Conservation (phyloP, 2,113 vertebrate genomes). For the Fregata magnificens region DNA sequence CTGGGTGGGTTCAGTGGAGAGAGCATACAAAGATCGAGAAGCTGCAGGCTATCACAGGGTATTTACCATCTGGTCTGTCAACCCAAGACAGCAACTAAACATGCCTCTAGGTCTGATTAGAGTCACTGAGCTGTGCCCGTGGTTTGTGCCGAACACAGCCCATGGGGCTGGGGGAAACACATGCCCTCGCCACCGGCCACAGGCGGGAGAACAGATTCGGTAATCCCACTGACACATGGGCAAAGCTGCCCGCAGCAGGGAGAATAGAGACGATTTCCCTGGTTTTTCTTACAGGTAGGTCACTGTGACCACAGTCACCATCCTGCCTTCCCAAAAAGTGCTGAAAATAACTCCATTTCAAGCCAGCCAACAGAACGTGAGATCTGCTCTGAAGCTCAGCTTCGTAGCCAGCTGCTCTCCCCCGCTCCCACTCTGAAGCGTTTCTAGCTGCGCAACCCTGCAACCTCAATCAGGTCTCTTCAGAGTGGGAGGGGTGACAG, state of each 20-base stretch:
- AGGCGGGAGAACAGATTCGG: rapidly evolving
- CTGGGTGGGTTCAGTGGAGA: not conserved
- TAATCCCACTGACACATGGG: rapidly evolving
- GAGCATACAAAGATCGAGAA: not conserved
- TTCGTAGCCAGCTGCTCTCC: not conserved
- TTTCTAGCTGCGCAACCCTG: not conserved
- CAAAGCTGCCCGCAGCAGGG: rapidly evolving
- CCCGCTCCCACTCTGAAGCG: not conserved
- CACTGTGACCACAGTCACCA: not conserved
- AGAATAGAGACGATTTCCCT: not conserved
- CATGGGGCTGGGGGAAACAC: rapidly evolving
- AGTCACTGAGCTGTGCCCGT: not conserved
- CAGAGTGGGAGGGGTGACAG: not conserved
- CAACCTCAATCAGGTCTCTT: not conserved
- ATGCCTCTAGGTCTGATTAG: not conserved
- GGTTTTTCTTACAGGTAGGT: not conserved
- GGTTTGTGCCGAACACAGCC: not conserved
- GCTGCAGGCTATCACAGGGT: rapidly evolving
- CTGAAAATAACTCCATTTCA: not conserved
- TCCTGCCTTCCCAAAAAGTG: not conserved
- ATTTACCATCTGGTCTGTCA: not conserved
- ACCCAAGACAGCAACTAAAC: not conserved
- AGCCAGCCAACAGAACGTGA: rapidly evolving
- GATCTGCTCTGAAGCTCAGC: not conserved
- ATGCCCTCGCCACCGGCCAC: rapidly evolving